phyloP scores from a whole-genome alignment of 2,888 invertebrate genomes.

The Liodrosophila aerea region DNA sequence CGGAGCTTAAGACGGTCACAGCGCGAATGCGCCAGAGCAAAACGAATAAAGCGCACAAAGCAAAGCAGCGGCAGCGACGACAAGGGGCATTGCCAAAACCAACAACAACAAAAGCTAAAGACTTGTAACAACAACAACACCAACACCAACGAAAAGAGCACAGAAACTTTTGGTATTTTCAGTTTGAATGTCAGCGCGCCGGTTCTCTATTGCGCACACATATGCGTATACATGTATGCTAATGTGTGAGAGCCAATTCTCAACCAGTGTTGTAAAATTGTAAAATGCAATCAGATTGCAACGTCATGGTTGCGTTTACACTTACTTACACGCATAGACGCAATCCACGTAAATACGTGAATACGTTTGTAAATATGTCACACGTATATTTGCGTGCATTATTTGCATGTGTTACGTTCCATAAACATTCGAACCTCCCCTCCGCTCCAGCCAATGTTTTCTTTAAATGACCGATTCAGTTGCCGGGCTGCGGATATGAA shows the following conservation, averaged over 20 bases:
- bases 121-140: conserved; percentile 21
- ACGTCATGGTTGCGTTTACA: conserved; percentile 24
- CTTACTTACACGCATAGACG: too few species aligned
- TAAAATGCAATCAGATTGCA: conserved; percentile 1
- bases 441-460: not conserved
- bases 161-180: conserved; percentile 31
- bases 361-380: not conserved
- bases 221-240: conserved; percentile 13
- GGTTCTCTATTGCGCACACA: not conserved
- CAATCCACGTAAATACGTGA: not conserved
- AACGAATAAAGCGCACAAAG: conserved; percentile 52
- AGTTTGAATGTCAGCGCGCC: conserved; percentile 18
- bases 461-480: too few species aligned
- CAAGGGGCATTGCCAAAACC: conserved; percentile 2
- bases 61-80: conserved; percentile 10
- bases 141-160: conserved; percentile 10
- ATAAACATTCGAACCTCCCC: conserved; percentile 2
- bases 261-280: conserved; percentile 38
- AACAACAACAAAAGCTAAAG: conserved; percentile 14
- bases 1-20: conserved; percentile 64
- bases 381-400: not conserved
- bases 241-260: conserved; percentile 4
- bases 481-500: not conserved
- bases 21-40: conserved; percentile 53
- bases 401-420: not conserved